These are phyloP conservation scores for Siniperca scherzeri DNA, from an alignment of 2,797 vertebrate genomes.

Conservation along the genomic window DNA sequence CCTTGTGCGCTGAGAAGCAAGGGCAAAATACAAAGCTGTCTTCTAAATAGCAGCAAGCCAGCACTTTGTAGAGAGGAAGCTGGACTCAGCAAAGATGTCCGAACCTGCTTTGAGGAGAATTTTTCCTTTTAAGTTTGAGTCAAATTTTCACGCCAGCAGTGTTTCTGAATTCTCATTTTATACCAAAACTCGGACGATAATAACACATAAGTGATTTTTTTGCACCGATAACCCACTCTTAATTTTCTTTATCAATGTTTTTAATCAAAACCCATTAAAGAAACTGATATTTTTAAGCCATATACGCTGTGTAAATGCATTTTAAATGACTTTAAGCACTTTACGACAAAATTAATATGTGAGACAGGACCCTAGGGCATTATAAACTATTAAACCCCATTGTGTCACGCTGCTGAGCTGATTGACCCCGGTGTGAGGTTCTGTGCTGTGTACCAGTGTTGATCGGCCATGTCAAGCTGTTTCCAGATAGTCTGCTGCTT, in stretches of 20 bases:
- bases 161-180: constrained; percentile 10
- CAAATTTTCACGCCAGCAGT: constrained; percentile 8
- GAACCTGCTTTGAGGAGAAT: constrained; percentile 26
- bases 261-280: constrained; percentile 12
- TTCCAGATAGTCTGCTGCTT: constrained; percentile 47
- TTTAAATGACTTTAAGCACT: constrained; percentile 52
- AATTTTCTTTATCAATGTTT: constrained; percentile 22
- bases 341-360: constrained; percentile 60
- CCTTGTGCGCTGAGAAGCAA: neutral
- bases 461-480: constrained; percentile 61
- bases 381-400: constrained; percentile 42
- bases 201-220: neutral
- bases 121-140: neutral
- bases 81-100: constrained; percentile 28
- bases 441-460: constrained; percentile 20
- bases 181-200: neutral
- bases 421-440: constrained; percentile 44
- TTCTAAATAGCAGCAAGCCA: constrained; percentile 16
- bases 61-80: constrained; percentile 6
- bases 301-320: constrained; percentile 27
- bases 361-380: constrained; percentile 30
- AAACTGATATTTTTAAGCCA: constrained; percentile 18
- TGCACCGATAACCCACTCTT: neutral
- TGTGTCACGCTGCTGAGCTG: constrained; percentile 46
- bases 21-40: constrained; percentile 37